Evolutionary conservation across 1,140 invertebrate species (phyloP).

Genomic region (Araneus ventricosus): DNA sequence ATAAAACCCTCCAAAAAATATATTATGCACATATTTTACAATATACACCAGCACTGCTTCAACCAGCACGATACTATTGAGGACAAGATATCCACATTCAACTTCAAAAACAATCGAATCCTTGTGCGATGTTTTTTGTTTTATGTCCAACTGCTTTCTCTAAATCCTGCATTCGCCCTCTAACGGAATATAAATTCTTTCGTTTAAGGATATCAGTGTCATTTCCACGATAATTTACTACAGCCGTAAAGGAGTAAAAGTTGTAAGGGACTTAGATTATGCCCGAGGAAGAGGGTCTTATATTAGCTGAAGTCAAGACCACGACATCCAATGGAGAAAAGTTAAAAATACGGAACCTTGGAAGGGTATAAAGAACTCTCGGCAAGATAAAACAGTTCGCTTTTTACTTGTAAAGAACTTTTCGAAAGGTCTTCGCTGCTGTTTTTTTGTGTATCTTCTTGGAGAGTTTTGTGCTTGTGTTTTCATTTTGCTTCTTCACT

Average conservation of each 20-base stretch:
- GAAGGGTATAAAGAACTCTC: too few relatives aligned
- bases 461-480: not conserved
- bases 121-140: conserved; percentile 24
- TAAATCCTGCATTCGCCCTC: conserved; percentile 13
- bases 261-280: conserved; percentile 17
- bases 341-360: not conserved
- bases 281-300: conserved; percentile 5
- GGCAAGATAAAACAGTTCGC: too few relatives aligned
- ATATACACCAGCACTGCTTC: not conserved
- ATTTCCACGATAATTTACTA: conserved; percentile 6
- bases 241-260: not conserved
- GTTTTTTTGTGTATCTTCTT: not conserved
- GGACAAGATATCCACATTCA: not conserved
- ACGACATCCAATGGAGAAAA: not conserved
- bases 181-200: conserved; percentile 30
- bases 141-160: not conserved
- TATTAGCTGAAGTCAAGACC: not conserved
- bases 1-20: not conserved
- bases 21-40: conserved; percentile 36
- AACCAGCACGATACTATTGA: not conserved
- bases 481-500: not conserved
- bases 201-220: conserved; percentile 26
- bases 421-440: not conserved
- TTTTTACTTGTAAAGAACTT: not conserved
- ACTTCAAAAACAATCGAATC: conserved; percentile 31